phyloP scores from a whole-genome alignment of 2,113 vertebrate genomes.

The Coturnix japonica region DNA sequence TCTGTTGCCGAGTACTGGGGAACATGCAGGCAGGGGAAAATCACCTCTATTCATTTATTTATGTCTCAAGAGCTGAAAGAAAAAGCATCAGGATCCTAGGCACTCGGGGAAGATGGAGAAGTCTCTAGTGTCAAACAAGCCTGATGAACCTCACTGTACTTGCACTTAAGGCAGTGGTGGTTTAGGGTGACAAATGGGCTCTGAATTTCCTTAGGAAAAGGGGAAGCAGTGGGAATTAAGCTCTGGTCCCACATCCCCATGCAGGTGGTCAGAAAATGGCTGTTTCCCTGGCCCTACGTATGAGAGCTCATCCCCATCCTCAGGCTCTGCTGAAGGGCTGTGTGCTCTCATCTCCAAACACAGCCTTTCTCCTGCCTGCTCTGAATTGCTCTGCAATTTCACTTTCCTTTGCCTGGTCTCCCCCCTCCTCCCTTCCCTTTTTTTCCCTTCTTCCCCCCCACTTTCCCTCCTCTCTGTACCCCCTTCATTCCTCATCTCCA shows the following conservation, averaged over 20 bases:
- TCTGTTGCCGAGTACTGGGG: background rate
- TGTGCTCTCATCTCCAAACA: background rate
- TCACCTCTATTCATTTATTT: background rate
- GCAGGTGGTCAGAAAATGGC: background rate
- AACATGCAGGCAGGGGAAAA: background rate
- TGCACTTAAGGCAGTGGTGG: background rate
- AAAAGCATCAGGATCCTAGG: background rate
- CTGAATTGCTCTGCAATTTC: background rate
- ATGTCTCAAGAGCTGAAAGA: background rate
- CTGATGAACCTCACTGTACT: background rate
- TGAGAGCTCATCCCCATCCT: rapidly evolving
- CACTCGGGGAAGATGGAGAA: background rate
- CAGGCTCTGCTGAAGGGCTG: rapidly evolving
- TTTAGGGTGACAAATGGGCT: background rate
- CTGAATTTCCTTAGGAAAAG: background rate
- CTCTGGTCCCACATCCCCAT: background rate
- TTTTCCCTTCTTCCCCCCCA: background rate
- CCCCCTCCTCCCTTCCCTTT: too few relatives aligned
- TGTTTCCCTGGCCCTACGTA: rapidly evolving
- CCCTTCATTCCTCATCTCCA: background rate
- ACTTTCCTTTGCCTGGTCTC: background rate
- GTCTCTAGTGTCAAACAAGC: background rate
- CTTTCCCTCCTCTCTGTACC: background rate
- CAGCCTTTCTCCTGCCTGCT: background rate
- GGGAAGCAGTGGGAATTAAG: background rate